These are phyloP conservation scores for Rousettus leschenaultii DNA, from an alignment of 2,113 vertebrate species.

Conservation along the genomic window DNA sequence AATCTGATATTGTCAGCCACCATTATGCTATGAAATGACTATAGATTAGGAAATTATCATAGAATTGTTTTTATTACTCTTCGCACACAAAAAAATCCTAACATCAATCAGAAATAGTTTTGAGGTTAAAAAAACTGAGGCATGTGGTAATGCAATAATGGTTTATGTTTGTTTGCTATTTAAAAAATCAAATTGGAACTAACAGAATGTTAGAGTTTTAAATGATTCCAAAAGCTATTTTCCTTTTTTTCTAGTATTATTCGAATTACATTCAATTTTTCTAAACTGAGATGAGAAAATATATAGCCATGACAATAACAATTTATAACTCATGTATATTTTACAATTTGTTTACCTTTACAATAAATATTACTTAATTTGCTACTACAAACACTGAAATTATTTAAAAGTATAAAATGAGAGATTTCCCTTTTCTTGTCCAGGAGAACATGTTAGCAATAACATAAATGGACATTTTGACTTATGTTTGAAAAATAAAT, in stretches of 20 bases:
- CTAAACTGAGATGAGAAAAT: not conserved
- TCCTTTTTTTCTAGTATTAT: not conserved
- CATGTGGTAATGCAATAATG: not conserved
- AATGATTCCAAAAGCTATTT: not conserved
- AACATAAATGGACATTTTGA: not conserved
- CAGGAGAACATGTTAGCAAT: not conserved
- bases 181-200: slow-evolving; percentile 12
- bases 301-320: not conserved
- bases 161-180: not conserved
- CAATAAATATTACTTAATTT: not conserved
- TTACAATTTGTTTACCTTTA: not conserved
- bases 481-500: not conserved
- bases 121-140: not conserved
- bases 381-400: not conserved
- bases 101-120: slow-evolving; percentile 9
- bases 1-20: not conserved
- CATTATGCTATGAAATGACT: not conserved
- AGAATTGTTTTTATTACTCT: not conserved
- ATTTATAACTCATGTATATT: not conserved
- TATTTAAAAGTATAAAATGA: not conserved
- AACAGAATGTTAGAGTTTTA: not conserved
- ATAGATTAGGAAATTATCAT: slow-evolving; percentile 22
- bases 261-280: not conserved
- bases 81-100: not conserved
- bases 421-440: not conserved